Percentiles rank a stretch among this genome's conserved stretches.
These are phyloP conservation scores for Amniataba percoides DNA, from an alignment of 2,797 vertebrate genomes.

Conservation along the genomic window DNA sequence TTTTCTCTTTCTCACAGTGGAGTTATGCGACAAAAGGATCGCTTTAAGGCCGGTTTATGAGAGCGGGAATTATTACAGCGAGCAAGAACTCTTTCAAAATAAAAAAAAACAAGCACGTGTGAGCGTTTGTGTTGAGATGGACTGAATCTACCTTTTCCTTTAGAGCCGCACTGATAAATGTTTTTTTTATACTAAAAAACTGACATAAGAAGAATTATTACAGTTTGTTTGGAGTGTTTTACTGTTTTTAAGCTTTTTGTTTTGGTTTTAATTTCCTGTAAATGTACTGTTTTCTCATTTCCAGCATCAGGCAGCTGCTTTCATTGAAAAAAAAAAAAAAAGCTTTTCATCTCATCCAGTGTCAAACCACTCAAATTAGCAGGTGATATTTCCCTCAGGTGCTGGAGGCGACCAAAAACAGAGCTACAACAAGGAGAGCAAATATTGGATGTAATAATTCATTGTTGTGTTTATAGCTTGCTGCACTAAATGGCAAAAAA, in stretches of 20 bases:
- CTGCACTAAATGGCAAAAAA: not conserved
- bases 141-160: too few species aligned
- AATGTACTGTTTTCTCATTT: not conserved
- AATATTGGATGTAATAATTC: not conserved
- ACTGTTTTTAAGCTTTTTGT: too few species aligned
- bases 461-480: not conserved
- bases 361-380: not conserved
- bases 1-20: not conserved
- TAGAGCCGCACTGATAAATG: conserved; percentile 7
- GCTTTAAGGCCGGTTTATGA: conserved; percentile 1
- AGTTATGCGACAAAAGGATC: not conserved
- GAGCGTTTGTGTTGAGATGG: not conserved
- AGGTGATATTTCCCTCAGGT: not conserved
- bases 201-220: too few species aligned
- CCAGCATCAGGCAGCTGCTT: not conserved
- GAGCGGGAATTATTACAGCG: not conserved
- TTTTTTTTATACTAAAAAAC: not conserved
- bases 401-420: not conserved
- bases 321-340: not conserved
- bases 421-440: not conserved
- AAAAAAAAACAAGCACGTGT: not conserved
- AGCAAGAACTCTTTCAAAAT: conserved; percentile 7
- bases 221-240: too few species aligned
- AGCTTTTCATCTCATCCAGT: too few species aligned
- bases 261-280: not conserved